Base-by-base conservation (phyloP, 2,113 vertebrate genomes). In the Embiotoca jacksoni region DNA sequence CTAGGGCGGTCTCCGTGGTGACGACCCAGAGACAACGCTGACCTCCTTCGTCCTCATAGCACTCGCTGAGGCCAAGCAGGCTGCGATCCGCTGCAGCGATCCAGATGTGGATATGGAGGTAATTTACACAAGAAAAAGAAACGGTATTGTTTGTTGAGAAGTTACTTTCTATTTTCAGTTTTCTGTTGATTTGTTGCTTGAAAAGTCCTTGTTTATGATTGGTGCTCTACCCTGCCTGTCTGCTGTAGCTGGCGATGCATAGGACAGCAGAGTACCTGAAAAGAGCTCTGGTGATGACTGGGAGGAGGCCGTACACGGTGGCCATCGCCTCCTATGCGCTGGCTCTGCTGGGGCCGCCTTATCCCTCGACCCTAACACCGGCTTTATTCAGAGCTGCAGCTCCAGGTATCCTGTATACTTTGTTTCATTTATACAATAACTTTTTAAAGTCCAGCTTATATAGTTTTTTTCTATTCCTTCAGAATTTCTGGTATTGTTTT, bases 31-130 rank as follows among this genome's bases (percentile, higher is more conserved):
- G 0, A 85, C 75, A 11, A 94, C 97, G 0, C 94, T 99, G 54
- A 97, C 97, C 0, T 95, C 97, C 14, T 98, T 99, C 0, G 94
- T 97, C 32, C 83, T 97, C 60, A 81, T 98, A 0, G 95, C 97
- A 0, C 74, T 98, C 14, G 53, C 92, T 5, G 96, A 98, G 66
- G 88, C 96, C 66, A 50, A 71, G 78, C 81, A 1, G 66, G 89
- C 88, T 80, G 90, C 91, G 88, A 0, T 96, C 94, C 56, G 64
- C 88, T 95, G 91, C 44, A 23, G 0, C 1, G 31, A 36, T 35
- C n/a, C 67, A 15, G 35, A 16, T 7, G 16, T 82, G 3, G 16
- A 68, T 1, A 7, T 84, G 3, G 52, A 89, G 57, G 90, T 92
- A 50, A 73, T 0, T 65, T 7, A 30, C 23, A 50, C 3, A n/a